Base-by-base conservation (phyloP, 2,113 vertebrate genomes). In the Tichodroma muraria region DNA sequence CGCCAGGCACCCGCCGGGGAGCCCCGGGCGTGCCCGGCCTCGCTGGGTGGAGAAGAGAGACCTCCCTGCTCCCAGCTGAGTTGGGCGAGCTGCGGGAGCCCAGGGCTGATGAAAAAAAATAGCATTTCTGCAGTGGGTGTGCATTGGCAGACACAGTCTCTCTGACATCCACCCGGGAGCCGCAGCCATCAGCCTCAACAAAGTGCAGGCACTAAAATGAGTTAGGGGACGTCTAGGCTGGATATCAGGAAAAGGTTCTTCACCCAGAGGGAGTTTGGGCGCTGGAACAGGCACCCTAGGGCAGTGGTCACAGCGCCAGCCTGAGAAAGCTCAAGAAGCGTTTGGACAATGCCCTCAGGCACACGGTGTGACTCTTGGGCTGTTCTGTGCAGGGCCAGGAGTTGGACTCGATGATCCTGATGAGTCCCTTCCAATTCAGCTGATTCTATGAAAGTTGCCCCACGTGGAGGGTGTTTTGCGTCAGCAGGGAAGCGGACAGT, bases 81-180 rank as follows among this genome's bases (percentile, higher is more conserved):
- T 28, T 5, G 4, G 1, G 27, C 17, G 4, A 89, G 20, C 72
- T 69, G 63, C 0, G 1, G n/a, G 27, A 1, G 1, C 20, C 6
- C 54, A 10, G 33, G 20, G 20, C 9, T 66, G 11, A 33, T 5
- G 65, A 16, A 59, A 61, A 52, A 80, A 31, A 80, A 31, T 5
- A 6, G 0, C 3, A 1, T 54, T 84, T 63, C n/a, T 80, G 63
- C 8, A 1, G 2, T 10, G 3, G 1, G 3, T 18, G 49, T 52
- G 30, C 23, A 0, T 5, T 52, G 28, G 19, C 1, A 2, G 35
- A 22, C 38, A 20, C 49, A 4, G 44, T 53, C 17, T 65, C 24
- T 40, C 13, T 42, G 24, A 22, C 0, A 0, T 13, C 9, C 11
- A 21, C 2, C 15, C 9, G 19, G 49, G 33, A 85, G 54, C 22